Base-by-base conservation (phyloP, 2,113 vertebrate species). In the Chaenocephalus aceratus region DNA sequence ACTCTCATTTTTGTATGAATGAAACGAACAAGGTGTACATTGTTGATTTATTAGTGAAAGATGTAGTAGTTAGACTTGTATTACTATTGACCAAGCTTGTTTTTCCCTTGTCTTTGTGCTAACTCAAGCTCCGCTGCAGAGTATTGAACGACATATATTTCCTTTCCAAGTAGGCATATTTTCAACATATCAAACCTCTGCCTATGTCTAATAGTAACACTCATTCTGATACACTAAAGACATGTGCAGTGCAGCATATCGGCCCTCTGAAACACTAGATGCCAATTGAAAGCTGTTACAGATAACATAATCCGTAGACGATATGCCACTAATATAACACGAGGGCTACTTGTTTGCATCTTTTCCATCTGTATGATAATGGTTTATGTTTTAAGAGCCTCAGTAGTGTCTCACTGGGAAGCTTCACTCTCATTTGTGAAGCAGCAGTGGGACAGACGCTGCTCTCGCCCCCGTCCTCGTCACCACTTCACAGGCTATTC, bases 401-500 rank as follows among this genome's bases (percentile, higher is more conserved):
- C 73, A 53, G 34, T 15, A 6, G 48, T 51, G 80, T 79, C 86
- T 87, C 85, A 36, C 72, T 76, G 81, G 82, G 71, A 84, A 78
- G 88, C 78, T 89, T 84, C 78, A 46, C 78, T 88, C 79, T 85
- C 77, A 73, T 86, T 83, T 89, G 70, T 72, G 77, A 71, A 63
- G 84, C 86, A 73, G 83, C 89, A 73, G 89, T 18, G 73, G 89
- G 80, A 89, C 90, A 91, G 91, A 91, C 83, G 83, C 15, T 57
- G 67, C 83, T 87, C 88, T 88, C 86, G 59, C 83, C 85, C 86
- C 82, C 87, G 61, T 89, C 81, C 70, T 75, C 84, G 63, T 87
- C 91, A 91, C 84, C 91, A 91, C 91, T 93, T 93, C 90, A 91
- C 86, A 78, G 85, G 89, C 89, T 89, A 90, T 93, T 93, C 90